These are phyloP conservation scores for Tupiocoris notatus DNA, from an alignment of 2,888 invertebrate genomes.

Conservation along the genomic window DNA sequence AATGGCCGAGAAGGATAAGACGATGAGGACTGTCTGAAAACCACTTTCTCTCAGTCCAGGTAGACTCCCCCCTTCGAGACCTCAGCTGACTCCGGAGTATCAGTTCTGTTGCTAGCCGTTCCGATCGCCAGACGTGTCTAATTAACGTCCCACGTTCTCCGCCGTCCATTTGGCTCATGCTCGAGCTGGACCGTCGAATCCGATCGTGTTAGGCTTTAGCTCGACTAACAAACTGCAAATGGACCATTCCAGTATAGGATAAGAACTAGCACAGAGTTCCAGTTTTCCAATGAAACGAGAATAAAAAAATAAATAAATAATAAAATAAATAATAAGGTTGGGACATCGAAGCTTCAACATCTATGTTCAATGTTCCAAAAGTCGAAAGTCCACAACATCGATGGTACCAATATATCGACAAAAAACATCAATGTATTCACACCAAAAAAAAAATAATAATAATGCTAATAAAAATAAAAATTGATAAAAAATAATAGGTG, in stretches of 20 bases:
- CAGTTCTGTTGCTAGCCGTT: slow-evolving; percentile 4
- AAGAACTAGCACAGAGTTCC: too few relatives aligned
- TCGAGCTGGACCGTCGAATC: background rate
- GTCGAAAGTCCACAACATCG: too few relatives aligned
- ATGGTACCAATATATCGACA: too few relatives aligned
- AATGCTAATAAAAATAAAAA: too few relatives aligned
- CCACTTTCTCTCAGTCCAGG: slow-evolving; percentile 35
- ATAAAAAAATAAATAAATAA: too few relatives aligned
- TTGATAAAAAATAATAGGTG: too few relatives aligned
- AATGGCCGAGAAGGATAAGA: slow-evolving; percentile 13
- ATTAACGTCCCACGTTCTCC: slow-evolving; percentile 37
- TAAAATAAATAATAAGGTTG: too few relatives aligned
- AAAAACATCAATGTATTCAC: too few relatives aligned
- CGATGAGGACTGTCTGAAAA: slow-evolving; percentile 28
- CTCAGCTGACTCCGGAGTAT: background rate
- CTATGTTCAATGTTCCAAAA: too few relatives aligned
- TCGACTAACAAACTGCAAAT: background rate
- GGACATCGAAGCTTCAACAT: too few relatives aligned
- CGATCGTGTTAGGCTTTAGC: background rate
- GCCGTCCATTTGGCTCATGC: background rate
- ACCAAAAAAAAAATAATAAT: too few relatives aligned
- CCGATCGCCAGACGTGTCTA: slow-evolving; percentile 35
- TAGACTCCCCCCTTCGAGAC: slow-evolving; percentile 14
- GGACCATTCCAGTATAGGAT: background rate
- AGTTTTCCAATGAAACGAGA: too few relatives aligned